Conservation (phyloP, 37 sponge, comb jelly and placozoan species). For the Cliona cf. orientalis region DNA sequence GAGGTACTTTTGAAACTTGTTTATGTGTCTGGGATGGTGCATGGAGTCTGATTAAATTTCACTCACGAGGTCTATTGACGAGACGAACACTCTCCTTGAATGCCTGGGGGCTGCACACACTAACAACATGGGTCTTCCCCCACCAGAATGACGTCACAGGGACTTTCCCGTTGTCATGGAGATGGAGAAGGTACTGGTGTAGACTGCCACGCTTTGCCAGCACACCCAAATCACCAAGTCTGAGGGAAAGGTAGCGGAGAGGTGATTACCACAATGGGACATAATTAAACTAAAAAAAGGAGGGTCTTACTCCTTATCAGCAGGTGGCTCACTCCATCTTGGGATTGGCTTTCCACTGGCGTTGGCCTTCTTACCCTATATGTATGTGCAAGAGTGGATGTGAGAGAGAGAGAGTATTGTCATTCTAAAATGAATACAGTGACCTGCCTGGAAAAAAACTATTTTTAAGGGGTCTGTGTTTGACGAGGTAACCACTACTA, state of each 20-base stretch:
- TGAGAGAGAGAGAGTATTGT: no score
- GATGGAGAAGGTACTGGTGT: constrained; percentile 79
- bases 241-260: not conserved
- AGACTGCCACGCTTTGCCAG: constrained; percentile 79
- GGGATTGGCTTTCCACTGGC: no score
- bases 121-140: constrained; percentile 70
- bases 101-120: constrained; percentile 80
- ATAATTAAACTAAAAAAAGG: not conserved
- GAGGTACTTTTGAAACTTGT: no score
- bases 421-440: no score
- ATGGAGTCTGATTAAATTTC: no score
- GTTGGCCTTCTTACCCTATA: no score
- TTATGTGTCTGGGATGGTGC: no score
- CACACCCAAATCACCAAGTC: constrained; percentile 19
- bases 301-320: not conserved
- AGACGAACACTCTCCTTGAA: constrained; percentile 66
- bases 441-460: no score
- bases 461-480: no score
- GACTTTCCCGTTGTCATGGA: constrained; percentile 72
- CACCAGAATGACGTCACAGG: constrained; percentile 83
- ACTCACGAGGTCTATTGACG: constrained; percentile 85
- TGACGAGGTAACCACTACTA: no score
- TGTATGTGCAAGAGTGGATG: no score
- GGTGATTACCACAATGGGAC: no score
- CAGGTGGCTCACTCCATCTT: not conserved